Percentiles rank a stretch among this genome's conserved stretches.
These are phyloP conservation scores for Bos javanicus DNA, from an alignment of 2,113 vertebrate genomes.

Conservation along the genomic window DNA sequence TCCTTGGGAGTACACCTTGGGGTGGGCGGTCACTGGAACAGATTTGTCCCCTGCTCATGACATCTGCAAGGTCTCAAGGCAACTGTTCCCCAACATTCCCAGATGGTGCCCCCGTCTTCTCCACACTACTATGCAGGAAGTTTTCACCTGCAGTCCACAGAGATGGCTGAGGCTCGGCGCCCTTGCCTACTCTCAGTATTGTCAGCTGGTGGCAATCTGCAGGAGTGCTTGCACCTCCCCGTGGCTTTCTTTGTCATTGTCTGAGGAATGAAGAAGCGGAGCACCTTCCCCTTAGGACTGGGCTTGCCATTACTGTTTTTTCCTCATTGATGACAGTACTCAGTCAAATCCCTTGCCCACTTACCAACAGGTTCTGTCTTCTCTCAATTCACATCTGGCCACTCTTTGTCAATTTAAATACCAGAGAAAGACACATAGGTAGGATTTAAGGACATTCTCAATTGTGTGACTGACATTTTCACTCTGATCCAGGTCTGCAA, in stretches of 20 bases:
- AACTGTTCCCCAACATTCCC: not conserved
- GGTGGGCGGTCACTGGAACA: not conserved
- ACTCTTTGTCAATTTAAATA: not conserved
- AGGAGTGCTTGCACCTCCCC: accelerated
- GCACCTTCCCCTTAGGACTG: not conserved
- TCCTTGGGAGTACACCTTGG: not conserved
- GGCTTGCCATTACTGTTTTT: not conserved
- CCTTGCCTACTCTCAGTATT: not conserved
- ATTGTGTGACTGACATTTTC: not conserved
- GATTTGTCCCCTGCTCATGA: not conserved
- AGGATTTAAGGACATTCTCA: not conserved
- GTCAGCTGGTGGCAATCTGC: not conserved
- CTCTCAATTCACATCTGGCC: not conserved
- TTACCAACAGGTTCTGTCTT: not conserved
- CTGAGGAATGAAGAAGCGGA: not conserved
- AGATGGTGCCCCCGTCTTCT: not conserved
- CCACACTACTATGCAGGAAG: accelerated
- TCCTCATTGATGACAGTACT: not conserved
- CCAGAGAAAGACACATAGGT: not conserved
- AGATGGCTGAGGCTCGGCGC: accelerated
- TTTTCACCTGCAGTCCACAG: not conserved
- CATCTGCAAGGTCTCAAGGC: not conserved
- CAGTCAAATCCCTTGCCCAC: not conserved
- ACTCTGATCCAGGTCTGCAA: not conserved
- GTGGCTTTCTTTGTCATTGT: accelerated